phyloP scores from a whole-genome alignment of 2,888 invertebrate species.

The Mamestra brassicae region DNA sequence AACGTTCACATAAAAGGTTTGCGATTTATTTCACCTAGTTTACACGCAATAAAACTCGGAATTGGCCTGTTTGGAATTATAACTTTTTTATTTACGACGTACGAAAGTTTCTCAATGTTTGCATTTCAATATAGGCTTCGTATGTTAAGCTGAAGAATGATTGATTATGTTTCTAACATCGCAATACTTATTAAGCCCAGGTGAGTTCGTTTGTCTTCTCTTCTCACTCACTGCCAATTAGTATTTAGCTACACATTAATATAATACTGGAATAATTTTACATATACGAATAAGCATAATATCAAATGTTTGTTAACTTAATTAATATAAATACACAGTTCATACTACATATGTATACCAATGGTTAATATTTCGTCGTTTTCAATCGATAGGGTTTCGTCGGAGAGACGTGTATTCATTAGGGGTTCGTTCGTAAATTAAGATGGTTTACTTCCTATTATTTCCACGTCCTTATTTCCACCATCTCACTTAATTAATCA shows the following conservation, averaged over 20 bases:
- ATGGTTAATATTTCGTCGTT: conserved; percentile 55
- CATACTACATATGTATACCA: conserved; percentile 56
- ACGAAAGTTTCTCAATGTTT: conserved; percentile 48
- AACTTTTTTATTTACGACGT: conserved; percentile 54
- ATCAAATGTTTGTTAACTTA: conserved; percentile 46
- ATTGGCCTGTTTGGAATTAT: conserved; percentile 47
- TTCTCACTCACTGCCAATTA: conserved; percentile 13
- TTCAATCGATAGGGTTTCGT: conserved; percentile 48
- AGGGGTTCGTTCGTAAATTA: conserved; percentile 12
- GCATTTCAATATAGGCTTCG: conserved; percentile 38
- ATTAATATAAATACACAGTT: conserved; percentile 59
- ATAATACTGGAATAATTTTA: conserved; percentile 61
- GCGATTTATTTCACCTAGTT: conserved; percentile 45
- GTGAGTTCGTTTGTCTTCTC: neutral
- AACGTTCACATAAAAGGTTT: conserved; percentile 35
- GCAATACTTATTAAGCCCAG: conserved; percentile 18
- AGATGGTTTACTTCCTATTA: neutral
- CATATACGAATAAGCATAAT: conserved; percentile 51
- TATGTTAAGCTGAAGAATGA: conserved; percentile 22
- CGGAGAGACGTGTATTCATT: conserved; percentile 35
- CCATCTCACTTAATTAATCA: neutral
- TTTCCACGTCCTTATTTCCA: neutral
- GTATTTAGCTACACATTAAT: conserved; percentile 21
- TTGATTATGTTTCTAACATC: conserved; percentile 43
- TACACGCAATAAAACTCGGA: conserved; percentile 42